Evolutionary conservation across 2,797 vertebrate species (phyloP).

Genomic region (Acipenser ruthenus): DNA sequence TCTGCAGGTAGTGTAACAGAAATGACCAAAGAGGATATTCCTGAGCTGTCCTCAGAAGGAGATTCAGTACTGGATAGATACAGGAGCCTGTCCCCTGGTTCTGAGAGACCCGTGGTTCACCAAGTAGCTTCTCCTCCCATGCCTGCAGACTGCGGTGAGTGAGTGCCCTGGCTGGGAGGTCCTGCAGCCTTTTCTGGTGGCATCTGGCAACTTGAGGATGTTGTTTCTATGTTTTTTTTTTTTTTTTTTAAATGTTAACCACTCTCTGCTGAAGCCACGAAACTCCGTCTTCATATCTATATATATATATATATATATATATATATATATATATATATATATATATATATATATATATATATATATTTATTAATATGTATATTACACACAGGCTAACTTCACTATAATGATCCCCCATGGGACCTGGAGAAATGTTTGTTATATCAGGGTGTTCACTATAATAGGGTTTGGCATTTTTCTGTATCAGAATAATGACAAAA

Average conservation of each 20-base stretch:
- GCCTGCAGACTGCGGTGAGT: conserved; percentile 87
- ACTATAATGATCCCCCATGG: too few relatives aligned
- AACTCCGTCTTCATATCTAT: too few relatives aligned
- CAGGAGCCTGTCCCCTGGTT: conserved; percentile 46
- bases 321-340: too few relatives aligned
- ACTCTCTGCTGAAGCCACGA: too few relatives aligned
- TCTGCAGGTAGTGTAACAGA: conserved; percentile 52
- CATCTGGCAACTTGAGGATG: background rate
- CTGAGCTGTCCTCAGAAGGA: conserved; percentile 62
- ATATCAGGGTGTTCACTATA: too few relatives aligned
- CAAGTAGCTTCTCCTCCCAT: conserved; percentile 89
- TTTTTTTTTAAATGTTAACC: conserved; percentile 23
- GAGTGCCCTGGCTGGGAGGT: background rate
- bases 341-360: too few relatives aligned
- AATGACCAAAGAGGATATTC: conserved; percentile 94
- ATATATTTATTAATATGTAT: too few relatives aligned
- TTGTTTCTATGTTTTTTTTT: background rate
- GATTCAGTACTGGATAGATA: conserved; percentile 53
- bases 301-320: too few relatives aligned
- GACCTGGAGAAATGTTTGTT: too few relatives aligned
- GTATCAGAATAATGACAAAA: too few relatives aligned
- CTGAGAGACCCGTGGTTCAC: conserved; percentile 69
- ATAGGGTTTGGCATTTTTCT: too few relatives aligned
- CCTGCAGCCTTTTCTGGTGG: background rate
- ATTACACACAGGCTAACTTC: too few relatives aligned